phyloP scores from a whole-genome alignment of 35 echinoderm and acorn worm species.

The Holothuria glaberrima region DNA sequence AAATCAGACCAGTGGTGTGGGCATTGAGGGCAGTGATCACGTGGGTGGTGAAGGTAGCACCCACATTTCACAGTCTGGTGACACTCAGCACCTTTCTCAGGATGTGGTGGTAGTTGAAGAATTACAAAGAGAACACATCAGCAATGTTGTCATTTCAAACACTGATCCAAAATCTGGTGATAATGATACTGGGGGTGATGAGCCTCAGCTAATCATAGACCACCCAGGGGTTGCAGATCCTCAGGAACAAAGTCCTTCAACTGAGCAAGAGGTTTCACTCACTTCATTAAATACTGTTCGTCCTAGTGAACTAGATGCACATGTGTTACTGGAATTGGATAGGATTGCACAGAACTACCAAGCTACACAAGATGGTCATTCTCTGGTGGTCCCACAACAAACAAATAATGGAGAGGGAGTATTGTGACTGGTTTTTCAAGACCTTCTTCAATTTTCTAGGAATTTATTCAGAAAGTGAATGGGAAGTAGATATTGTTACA shows the following conservation, averaged over 20 bases:
- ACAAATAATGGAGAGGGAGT: too few species aligned
- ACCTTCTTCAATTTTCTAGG: too few species aligned
- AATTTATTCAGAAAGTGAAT: too few species aligned
- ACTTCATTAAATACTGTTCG: conserved; percentile 46
- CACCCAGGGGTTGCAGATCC: background rate
- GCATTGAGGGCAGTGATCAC: background rate
- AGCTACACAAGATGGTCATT: background rate
- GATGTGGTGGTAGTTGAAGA: background rate
- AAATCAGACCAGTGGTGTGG: background rate
- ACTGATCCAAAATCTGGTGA: background rate
- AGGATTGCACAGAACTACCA: conserved; percentile 28
- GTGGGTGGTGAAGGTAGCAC: background rate
- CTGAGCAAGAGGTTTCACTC: conserved; percentile 1
- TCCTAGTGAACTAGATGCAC: conserved; percentile 7
- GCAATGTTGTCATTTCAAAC: background rate
- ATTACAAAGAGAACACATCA: background rate
- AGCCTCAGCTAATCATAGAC: background rate
- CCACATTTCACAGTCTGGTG: background rate
- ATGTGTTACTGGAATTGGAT: conserved; percentile 20
- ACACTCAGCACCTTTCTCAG: background rate
- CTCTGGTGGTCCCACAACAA: too few species aligned
- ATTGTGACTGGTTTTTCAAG: too few species aligned
- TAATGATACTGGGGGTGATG: background rate
- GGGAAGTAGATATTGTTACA: too few species aligned
- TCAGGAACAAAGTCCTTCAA: background rate